Conservation (phyloP, 2,797 vertebrate species). For the Discoglossus pictus region DNA sequence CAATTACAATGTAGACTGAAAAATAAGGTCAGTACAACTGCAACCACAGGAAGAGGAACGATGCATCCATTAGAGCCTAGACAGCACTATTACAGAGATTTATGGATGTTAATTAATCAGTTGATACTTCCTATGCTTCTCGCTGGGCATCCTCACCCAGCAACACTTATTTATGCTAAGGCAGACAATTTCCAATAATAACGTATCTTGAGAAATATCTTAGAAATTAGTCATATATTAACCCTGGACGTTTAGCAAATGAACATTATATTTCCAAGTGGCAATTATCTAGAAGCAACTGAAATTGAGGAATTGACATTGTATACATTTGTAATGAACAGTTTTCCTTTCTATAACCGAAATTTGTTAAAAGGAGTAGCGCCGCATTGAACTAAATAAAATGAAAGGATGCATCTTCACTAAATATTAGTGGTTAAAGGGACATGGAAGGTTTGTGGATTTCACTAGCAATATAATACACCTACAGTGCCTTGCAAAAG, state of each 20-base stretch:
- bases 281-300: too few species aligned
- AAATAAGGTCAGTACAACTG: conserved; percentile 60
- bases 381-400: too few species aligned
- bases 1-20: conserved; percentile 58
- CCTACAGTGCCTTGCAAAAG: too few species aligned
- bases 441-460: too few species aligned
- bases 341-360: too few species aligned
- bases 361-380: too few species aligned
- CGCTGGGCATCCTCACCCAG: conserved; percentile 6
- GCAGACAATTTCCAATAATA: conserved; percentile 42
- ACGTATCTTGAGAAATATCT: conserved; percentile 55
- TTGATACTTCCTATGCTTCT: conserved; percentile 42
- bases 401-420: too few species aligned
- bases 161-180: conserved; percentile 32
- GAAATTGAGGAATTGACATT: too few species aligned
- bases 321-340: too few species aligned
- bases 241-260: background rate
- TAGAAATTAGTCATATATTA: conserved; percentile 49
- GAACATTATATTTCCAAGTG: too few species aligned
- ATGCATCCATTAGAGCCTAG: conserved; percentile 43
- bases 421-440: too few species aligned
- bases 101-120: conserved; percentile 55
- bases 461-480: too few species aligned
- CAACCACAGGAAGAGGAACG: conserved; percentile 49
- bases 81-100: conserved; percentile 50